These are phyloP conservation scores for Saimiri boliviensis DNA, from an alignment of 2,113 vertebrate genomes.

Conservation along the genomic window DNA sequence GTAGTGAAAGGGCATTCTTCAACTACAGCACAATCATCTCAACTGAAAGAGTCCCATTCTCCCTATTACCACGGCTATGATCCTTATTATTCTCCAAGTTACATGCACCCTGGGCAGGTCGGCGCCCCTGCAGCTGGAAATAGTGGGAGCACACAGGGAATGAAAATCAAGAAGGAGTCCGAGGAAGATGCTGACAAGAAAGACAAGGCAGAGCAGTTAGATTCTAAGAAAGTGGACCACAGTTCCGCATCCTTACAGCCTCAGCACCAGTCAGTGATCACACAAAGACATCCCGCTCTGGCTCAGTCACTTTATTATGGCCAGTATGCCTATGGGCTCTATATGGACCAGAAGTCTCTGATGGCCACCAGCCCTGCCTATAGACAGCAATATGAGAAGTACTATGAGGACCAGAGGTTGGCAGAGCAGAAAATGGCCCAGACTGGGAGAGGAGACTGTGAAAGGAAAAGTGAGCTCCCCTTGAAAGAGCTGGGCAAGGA, in stretches of 20 bases:
- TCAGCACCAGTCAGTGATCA: conserved; percentile 97
- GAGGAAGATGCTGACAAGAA: conserved; percentile 91
- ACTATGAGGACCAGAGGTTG: conserved; percentile 93
- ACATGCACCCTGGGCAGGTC: conserved; percentile 92
- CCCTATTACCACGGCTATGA: conserved; percentile 96
- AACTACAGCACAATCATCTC: conserved; percentile 82
- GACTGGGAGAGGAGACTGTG: conserved; percentile 84
- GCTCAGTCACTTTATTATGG: conserved; percentile 99
- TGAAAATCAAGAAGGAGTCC: conserved; percentile 93
- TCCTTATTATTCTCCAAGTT: conserved; percentile 95
- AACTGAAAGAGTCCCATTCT: conserved; percentile 93
- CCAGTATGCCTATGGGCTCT: conserved; percentile 96
- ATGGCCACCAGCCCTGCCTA: conserved; percentile 91
- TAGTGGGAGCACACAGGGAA: conserved; percentile 83
- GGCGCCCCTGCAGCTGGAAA: conserved; percentile 87
- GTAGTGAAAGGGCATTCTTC: conserved; percentile 89
- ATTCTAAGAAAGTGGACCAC: conserved; percentile 90
- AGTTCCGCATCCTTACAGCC: conserved; percentile 87
- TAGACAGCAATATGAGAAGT: conserved; percentile 91
- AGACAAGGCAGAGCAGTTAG: conserved; percentile 86
- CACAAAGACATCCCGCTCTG: conserved; percentile 95
- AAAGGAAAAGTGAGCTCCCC: conserved; percentile 84
- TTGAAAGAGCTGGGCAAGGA: conserved; percentile 90
- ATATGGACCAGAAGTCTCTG: conserved; percentile 97
- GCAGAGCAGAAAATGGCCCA: conserved; percentile 92